phyloP scores from a whole-genome alignment of 2,113 vertebrate genomes.

The Cinclus cinclus region DNA sequence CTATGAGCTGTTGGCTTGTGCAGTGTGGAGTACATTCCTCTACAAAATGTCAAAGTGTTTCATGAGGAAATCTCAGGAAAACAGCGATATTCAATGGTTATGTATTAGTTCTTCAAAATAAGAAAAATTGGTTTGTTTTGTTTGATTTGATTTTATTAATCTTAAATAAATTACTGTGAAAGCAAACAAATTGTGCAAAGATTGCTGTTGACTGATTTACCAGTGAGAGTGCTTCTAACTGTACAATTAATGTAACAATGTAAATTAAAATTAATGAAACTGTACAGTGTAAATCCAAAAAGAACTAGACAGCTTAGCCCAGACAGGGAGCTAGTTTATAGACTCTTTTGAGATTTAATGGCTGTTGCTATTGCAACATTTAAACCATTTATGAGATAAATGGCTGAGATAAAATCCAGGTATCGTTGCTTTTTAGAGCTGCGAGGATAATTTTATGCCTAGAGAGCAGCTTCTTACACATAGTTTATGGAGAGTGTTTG shows the following conservation, averaged over 20 bases:
- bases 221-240: background rate
- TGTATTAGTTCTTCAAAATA: background rate
- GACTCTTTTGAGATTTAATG: background rate
- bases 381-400: conserved; percentile 14
- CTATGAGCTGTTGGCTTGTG: background rate
- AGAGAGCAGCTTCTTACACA: background rate
- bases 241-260: background rate
- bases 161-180: background rate
- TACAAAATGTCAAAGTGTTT: background rate
- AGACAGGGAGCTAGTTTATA: background rate
- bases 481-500: background rate
- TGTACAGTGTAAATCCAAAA: background rate
- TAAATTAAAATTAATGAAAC: background rate
- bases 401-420: conserved; percentile 20
- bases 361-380: background rate
- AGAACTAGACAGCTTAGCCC: background rate
- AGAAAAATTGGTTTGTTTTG: background rate
- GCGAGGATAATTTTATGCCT: background rate
- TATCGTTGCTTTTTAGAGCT: background rate
- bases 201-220: background rate
- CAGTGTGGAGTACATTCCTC: background rate
- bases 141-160: background rate
- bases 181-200: background rate
- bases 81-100: background rate
- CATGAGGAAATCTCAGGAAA: background rate